A percentile compares a stretch with the other conserved stretches of the same genome.
phyloP scores from a whole-genome alignment of 64 coral and sea anemone genomes.

The Acropora tenuis region DNA sequence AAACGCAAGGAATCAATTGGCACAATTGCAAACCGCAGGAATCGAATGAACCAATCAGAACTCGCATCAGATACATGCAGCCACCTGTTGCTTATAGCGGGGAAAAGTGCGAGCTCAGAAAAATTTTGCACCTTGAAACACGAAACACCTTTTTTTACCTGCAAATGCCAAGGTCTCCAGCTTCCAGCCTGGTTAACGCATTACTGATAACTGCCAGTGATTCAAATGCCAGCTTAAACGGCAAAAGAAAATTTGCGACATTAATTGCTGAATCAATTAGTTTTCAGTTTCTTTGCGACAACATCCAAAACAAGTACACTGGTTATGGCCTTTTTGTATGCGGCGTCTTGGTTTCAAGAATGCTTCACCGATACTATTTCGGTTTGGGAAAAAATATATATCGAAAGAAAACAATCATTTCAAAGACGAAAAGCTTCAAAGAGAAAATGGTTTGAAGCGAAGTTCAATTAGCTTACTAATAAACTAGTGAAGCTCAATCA shows the following conservation, averaged over 20 bases:
- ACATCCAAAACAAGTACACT: not conserved
- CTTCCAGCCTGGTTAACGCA: slow-evolving; percentile 90
- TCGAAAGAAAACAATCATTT: too few species aligned
- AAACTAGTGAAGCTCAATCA: too few species aligned
- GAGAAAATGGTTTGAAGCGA: too few species aligned
- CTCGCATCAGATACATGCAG: not conserved
- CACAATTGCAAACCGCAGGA: not conserved
- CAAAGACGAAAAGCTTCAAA: too few species aligned
- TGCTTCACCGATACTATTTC: too few species aligned
- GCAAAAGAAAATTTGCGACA: not conserved
- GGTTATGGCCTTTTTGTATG: not conserved
- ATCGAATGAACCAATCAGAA: not conserved
- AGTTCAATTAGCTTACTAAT: too few species aligned
- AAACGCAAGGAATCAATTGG: too few species aligned
- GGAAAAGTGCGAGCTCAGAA: not conserved
- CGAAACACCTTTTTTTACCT: slow-evolving; percentile 54
- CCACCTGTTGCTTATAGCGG: not conserved
- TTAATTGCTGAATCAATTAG: too few species aligned
- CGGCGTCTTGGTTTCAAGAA: not conserved
- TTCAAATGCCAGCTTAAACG: slow-evolving; percentile 91
- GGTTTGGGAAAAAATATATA: too few species aligned
- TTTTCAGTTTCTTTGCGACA: not conserved
- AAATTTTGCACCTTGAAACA: not conserved
- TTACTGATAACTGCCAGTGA: slow-evolving; percentile 95
- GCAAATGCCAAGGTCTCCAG: slow-evolving; percentile 88